These are phyloP conservation scores for Strigops habroptila DNA, from an alignment of 2,113 vertebrate species.

Conservation along the genomic window DNA sequence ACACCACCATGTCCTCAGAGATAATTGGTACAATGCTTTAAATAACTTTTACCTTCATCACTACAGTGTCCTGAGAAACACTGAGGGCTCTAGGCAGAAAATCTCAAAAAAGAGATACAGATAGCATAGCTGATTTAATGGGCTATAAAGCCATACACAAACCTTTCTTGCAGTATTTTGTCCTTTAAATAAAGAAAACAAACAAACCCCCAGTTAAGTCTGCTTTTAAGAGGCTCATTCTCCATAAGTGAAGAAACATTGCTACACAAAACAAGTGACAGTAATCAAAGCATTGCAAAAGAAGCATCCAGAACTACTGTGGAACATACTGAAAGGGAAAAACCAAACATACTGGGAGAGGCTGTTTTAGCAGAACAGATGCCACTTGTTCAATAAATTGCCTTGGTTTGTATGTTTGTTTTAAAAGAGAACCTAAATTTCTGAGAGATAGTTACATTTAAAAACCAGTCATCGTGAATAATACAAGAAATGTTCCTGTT, in stretches of 20 bases:
- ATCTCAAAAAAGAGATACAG: not conserved
- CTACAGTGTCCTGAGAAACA: not conserved
- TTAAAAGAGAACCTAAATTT: conserved; percentile 29
- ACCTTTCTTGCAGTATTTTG: not conserved
- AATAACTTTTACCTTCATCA: not conserved
- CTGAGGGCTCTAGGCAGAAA: not conserved
- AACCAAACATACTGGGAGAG: not conserved
- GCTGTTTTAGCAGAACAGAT: not conserved
- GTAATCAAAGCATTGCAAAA: not conserved
- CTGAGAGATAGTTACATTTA: conserved; percentile 1
- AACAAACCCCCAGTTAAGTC: not conserved
- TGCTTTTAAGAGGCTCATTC: not conserved
- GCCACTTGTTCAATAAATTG: not conserved
- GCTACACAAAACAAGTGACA: not conserved
- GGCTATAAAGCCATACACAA: not conserved
- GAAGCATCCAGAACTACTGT: not conserved
- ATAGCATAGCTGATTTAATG: not conserved
- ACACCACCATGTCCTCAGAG: fast-evolving
- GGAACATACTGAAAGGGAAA: not conserved
- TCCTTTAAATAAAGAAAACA: not conserved
- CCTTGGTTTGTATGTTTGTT: not conserved
- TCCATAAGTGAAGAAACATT: not conserved
- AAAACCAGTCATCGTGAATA: not conserved
- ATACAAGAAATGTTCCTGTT: not conserved
- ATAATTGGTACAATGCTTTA: not conserved